Percentiles rank a stretch among this genome's conserved stretches.
These are phyloP conservation scores for Pteria penguin DNA, from an alignment of 2,888 invertebrate species.

Conservation along the genomic window DNA sequence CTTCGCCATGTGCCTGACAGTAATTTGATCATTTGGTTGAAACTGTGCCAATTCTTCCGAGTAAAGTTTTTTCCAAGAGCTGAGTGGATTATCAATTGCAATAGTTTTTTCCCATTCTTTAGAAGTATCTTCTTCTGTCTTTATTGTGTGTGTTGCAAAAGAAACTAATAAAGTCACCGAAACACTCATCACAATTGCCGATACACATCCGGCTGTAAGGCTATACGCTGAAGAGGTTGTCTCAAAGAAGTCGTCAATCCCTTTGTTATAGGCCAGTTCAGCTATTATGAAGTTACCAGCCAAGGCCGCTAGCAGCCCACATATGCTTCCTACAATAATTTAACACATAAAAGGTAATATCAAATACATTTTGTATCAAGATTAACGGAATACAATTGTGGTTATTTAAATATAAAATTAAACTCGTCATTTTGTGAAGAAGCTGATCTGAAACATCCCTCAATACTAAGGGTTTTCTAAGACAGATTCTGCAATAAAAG, in stretches of 20 bases:
- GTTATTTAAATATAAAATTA: no score
- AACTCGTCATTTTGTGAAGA: no score
- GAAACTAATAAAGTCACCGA: conserved; percentile 63
- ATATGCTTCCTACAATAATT: conserved; percentile 62
- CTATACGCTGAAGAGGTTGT: conserved; percentile 66
- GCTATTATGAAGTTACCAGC: conserved; percentile 59
- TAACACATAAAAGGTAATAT: no score
- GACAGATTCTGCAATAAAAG: no score
- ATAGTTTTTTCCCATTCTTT: conserved; percentile 67
- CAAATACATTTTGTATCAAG: no score
- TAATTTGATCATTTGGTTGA: conserved; percentile 39
- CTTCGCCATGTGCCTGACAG: conserved; percentile 49
- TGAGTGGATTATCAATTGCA: conserved; percentile 68
- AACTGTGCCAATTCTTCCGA: conserved; percentile 62
- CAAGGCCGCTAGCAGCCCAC: conserved; percentile 57
- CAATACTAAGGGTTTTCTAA: no score
- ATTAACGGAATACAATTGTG: no score
- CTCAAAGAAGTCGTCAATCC: conserved; percentile 62
- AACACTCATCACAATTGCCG: conserved; percentile 59
- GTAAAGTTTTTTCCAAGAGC: conserved; percentile 62
- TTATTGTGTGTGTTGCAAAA: conserved; percentile 61
- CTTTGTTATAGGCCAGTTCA: conserved; percentile 60
- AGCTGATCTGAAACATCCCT: no score
- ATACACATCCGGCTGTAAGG: conserved; percentile 62
- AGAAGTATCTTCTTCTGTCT: conserved; percentile 43